phyloP scores from a whole-genome alignment of 2,113 vertebrate genomes.

The Ptyas mucosa region DNA sequence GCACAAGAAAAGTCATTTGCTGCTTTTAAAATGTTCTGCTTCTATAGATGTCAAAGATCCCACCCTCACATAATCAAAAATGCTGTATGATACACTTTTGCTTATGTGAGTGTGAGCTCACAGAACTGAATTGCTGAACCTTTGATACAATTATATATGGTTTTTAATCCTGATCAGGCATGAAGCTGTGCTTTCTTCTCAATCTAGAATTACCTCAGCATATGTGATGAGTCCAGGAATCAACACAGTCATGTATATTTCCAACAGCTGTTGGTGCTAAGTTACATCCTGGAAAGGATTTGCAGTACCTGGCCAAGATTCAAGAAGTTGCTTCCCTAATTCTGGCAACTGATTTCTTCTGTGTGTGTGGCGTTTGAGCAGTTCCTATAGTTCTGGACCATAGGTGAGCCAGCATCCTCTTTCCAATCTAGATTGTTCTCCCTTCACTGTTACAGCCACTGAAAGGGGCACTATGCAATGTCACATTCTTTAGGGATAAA shows the following conservation, averaged over 20 bases:
- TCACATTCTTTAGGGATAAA: background rate
- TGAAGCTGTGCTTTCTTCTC: background rate
- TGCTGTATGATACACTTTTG: background rate
- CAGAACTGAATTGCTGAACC: background rate
- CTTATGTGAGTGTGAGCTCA: background rate
- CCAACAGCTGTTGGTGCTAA: background rate
- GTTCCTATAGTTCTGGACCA: background rate
- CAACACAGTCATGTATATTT: background rate
- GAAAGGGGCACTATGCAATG: background rate
- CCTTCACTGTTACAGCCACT: background rate
- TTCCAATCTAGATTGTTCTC: background rate
- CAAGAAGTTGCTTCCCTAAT: background rate
- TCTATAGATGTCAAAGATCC: too few species aligned
- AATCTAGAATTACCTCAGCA: background rate
- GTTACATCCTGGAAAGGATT: background rate
- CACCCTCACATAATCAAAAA: background rate
- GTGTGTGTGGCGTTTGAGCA: background rate
- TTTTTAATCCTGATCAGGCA: background rate
- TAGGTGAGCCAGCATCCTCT: background rate
- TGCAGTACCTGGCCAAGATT: background rate
- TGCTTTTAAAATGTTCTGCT: background rate
- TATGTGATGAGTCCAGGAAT: background rate
- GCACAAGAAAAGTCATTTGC: background rate
- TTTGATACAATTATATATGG: background rate
- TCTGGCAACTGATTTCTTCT: background rate